A percentile compares a stretch with the other conserved stretches of the same genome.
phyloP scores from a whole-genome alignment of 2,113 vertebrate species.

The Uria aalge region DNA sequence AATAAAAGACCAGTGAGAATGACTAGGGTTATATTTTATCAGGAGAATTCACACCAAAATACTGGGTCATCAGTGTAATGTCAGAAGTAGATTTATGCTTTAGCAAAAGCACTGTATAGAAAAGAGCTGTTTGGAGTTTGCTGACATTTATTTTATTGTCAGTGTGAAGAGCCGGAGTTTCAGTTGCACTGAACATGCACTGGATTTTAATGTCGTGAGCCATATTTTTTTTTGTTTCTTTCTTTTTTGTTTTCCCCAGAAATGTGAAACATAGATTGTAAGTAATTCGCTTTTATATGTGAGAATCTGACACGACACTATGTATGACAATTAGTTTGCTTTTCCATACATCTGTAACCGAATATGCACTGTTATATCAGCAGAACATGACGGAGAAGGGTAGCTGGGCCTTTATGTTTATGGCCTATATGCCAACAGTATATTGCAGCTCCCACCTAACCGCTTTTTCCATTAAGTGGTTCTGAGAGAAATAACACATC shows the following conservation, averaged over 20 bases:
- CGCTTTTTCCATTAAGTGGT: not conserved
- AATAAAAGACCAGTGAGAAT: not conserved
- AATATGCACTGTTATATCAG: not conserved
- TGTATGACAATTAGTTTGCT: not conserved
- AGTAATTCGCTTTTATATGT: rapidly evolving
- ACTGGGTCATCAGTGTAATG: rapidly evolving
- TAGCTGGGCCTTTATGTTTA: not conserved
- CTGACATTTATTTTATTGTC: not conserved
- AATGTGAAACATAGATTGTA: not conserved
- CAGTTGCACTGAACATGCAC: not conserved
- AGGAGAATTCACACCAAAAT: not conserved
- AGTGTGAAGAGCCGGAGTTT: not conserved
- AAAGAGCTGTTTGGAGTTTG: not conserved
- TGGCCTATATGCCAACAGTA: too few relatives aligned
- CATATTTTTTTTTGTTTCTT: not conserved
- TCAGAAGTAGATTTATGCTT: not conserved
- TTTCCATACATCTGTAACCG: not conserved
- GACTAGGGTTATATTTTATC: not conserved
- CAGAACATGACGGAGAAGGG: not conserved
- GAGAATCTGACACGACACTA: not conserved
- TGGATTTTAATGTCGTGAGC: not conserved
- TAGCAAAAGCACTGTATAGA: not conserved
- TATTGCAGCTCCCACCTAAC: not conserved
- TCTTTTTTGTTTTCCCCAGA: not conserved
- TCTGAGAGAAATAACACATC: not conserved